Base-by-base conservation (phyloP, 2,888 invertebrate species). In the Corythucha ciliata region DNA sequence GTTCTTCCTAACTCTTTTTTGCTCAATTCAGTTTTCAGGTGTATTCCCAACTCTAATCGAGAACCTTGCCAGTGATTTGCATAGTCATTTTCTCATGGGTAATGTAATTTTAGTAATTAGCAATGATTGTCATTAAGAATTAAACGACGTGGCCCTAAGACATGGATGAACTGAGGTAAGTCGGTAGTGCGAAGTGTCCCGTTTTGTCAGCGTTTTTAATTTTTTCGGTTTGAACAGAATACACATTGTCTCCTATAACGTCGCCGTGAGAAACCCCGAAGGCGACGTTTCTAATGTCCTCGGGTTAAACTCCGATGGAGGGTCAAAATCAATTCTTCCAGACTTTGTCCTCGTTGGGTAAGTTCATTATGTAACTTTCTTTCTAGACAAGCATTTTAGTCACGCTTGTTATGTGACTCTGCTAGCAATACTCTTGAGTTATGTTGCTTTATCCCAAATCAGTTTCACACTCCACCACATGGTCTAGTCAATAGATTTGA, bases 241-340 rank as follows among this genome's bases (percentile, higher is more conserved):
- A 58, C 87, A 86, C 68, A 76, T 89, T 62, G 79, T 83, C 37
- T 92, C 92, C 34, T 93, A 88, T 80, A 93, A 93, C 74, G 91
- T 93, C 47, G 89, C 87, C 29, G 83, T 86, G 1, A 81, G 78
- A 63, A 74, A 74, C 57, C 83, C 84, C 24, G 79, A 79, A 26
- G 80, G 84, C 63, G 81, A 84, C 66, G 71, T 92, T 24, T 18
- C 25, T 21, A 55, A 55, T 29, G 22, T 55, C 10, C 45, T 57
- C 10, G 47, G 47, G 10, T 22, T 51, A 3, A 45, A 51, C n/a
- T 41, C 41, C 8, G 36, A 53, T 25, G 71, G 90, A 47, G 77
- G 77, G 53, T 72, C 74, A 10, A 75, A 77, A 59, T 75, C 78
- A 47, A 77, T 74, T 62, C 70, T 82, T 52, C 86, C 90, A 16